Base-by-base conservation (phyloP, 1,140 invertebrate genomes). In the Drosophila watanabei region DNA sequence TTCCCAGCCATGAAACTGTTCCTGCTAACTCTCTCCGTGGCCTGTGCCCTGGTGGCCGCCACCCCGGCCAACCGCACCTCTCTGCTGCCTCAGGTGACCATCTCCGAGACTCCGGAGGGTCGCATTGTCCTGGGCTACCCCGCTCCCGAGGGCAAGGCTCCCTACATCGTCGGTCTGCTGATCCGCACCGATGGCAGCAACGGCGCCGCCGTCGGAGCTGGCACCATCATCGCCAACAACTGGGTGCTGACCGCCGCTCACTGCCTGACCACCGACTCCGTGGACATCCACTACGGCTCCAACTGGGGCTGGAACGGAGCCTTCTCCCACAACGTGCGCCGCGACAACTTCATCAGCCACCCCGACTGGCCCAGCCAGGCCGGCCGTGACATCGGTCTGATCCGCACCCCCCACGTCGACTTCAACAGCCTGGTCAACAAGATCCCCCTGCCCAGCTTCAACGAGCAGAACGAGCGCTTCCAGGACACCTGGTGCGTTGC, bases 171-270 rank as follows among this genome's bases (percentile, higher is more conserved):
- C 5, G 91, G 92, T 1, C 78, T 95, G 7, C 41, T 62, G 5
- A 75, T 94, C 61, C 76, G 91, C 32, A 92, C 62, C 0, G 43
- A 64, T 16, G 93, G 93, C 1, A 70, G 68, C 45, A 83, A 93
- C 63, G 13, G 20, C 0, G 20, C 45, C 9, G 64, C 56, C 18
- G 57, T 94, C 64, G 85, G 96, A 69, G 95, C 95, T 4, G 96
- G 95, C 8, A 94, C 94, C 20, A 84, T 96, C 39, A 94, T 96
- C 24, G 93, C 88, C 58, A 76, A 91, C 54, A 65, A 92, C 18
- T 95, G 94, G 94, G 87, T 95, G 0, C 71, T 96, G 41, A 94
- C 95, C 5, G 95, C 95, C 5, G 95, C 95, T 8, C 95, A 96
- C 78, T 96, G 95, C 64, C 49, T 83, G 18, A 61, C 62, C 37